Evolutionary conservation across 2,888 invertebrate genomes (phyloP), one percentile per base, ranked within the genome.

Genomic region (Pseudanteris insignis): DNA sequence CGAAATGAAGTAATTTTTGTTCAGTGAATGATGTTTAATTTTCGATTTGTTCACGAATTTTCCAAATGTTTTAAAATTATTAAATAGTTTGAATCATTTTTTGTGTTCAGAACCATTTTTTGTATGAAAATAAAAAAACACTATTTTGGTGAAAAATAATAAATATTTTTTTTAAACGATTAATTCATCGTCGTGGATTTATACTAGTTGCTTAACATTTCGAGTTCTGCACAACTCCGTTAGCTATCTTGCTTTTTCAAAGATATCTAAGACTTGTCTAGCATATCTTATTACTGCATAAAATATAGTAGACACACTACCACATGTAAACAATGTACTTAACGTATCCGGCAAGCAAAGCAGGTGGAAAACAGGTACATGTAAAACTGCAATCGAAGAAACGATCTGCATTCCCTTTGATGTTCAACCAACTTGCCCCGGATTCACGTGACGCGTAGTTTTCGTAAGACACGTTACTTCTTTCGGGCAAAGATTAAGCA

Each of bases 391-490:
- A 65, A 63, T 37, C 63, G 13, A 50, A 57, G 53, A 48, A 44
- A 46, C 51, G 30, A 50, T 51, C 58, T 46, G 55, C 57, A 50
- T 57, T 53, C 33, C 64, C 55, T 53, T 51, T 38, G 32, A 47
- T 30, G 36, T 32, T 58, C 36, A 38, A 54, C 57, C 37, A 57
- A 47, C 43, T 47, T 66, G 51, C 60, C 63, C 43, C 48, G 63
- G 57, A 50, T 65, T 28, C 44, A 44, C 32, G 47, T 18, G 14
- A 65, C 54, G 54, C 51, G 55, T 21, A 44, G 40, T 43, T 63
- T 67, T 41, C 67, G 66, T 33, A 67, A 67, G 40, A 30, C 46
- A 12, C 53, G 50, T 18, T 33, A 54, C 33, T 61, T 37, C 43
- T 53, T 32, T 21, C 33, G 44, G n/a, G 12, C 34, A 2, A 43